Base-by-base conservation (phyloP, 2,113 vertebrate genomes). In the Serinus canaria region DNA sequence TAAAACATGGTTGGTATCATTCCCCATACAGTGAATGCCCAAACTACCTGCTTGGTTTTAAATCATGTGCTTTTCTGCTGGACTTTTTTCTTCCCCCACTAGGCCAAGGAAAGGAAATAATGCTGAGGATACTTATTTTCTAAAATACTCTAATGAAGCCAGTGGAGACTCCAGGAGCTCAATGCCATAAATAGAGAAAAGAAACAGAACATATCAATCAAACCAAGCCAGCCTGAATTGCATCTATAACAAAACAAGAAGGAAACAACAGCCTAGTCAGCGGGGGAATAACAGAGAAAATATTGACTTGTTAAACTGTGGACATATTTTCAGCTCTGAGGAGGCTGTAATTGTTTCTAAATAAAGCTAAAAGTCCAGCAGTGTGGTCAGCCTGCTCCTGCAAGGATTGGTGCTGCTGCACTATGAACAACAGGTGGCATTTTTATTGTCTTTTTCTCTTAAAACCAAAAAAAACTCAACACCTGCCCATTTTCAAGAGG, bases 191-290 rank as follows among this genome's bases (percentile, higher is more conserved):
- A 93, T 14, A 96, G 72, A 93, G 76, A 94, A 90, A 87, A 80
- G 64, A 90, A 96, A 83, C 80, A 81, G 95, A 95, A 95, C 52
- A n/a, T 89, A 96, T 89, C 94, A 97, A 94, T 96, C 95, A 96
- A 93, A 86, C 39, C 58, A 89, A 63, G 73, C 27, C 76, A 83
- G 89, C 78, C 5, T 79, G 67, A 91, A 73, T 67, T 86, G 72
- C 85, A 90, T 90, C 63, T 77, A 8, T 59, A 93, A 93, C 46
- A 77, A 93, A 93, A 86, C 33, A 63, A 93, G 87, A 47, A 79
- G 25, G 70, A 74, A 96, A 70, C 87, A 92, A 89, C 79, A 53
- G 47, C 18, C 44, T 16, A 39, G 59, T 92, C 83, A 77, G 58
- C 67, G 46, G 56, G 90, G 76, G 76, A 96, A 68, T 46, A 86